Base-by-base conservation (phyloP, 2,888 invertebrate genomes). In the Pseudococcus longispinus region DNA sequence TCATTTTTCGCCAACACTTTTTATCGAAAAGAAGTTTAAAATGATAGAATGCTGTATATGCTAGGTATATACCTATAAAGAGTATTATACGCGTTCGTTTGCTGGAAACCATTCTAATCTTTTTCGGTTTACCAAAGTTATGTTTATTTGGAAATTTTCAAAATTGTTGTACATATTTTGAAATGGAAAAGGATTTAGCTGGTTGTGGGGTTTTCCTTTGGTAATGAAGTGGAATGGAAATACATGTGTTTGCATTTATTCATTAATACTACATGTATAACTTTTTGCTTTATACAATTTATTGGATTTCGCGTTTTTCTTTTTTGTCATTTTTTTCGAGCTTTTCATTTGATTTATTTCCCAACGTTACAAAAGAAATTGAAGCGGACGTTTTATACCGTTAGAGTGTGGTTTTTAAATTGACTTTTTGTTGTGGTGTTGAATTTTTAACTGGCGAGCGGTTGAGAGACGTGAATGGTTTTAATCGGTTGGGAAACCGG, bases 261-360 rank as follows among this genome's bases (percentile, higher is more conserved):
- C 70, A 70, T 70, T 70, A 70, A 70, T 70, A 70, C 18, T 4
- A 29, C 5, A 9, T 37, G 9, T 37, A 37, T 37, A 37, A 37
- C 26, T 70, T 29, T 70, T 70, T 65, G 70, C 70, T 15, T 70
- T 29, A 70, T 18, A 70, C 26, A 29, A 29, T 29, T 26, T 65
- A 70, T 70, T 29, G 32, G 70, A 26, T 70, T 70, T 70, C 6
- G 32, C 29, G 70, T 29, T 65, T 29, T 65, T 70, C 4, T 18
- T 70, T 70, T 70, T 70, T 70, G 29, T 29, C 29, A 15, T 70
- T 70, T 29, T 70, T 3, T 29, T 8, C 5, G 4, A 15, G 29
- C 70, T 1, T 70, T 70, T 70, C 29, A 70, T 70, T 29, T 70
- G 70, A 70, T 70, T 70, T 70, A 70, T 70, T 70, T 60, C 23